Conservation (phyloP, 1,140 invertebrate genomes). For the Temnothorax curvispinosus region DNA sequence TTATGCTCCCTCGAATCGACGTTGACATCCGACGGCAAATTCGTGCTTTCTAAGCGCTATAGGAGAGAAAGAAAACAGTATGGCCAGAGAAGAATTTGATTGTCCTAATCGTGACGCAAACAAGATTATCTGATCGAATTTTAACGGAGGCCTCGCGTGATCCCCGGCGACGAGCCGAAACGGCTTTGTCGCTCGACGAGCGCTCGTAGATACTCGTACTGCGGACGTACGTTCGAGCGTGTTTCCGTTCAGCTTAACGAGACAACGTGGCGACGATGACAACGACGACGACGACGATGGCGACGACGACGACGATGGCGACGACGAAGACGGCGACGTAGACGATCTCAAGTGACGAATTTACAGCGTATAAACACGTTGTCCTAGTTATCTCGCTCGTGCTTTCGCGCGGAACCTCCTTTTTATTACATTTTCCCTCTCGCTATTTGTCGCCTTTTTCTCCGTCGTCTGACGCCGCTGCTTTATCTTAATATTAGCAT, state of each 20-base stretch:
- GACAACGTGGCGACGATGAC: constrained; percentile 14
- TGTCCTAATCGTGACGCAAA: constrained; percentile 80
- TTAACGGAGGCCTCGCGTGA: constrained; percentile 82
- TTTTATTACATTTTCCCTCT: constrained; percentile 55
- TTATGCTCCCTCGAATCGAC: constrained; percentile 65
- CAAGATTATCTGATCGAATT: constrained; percentile 84
- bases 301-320: background rate
- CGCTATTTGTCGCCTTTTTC: constrained; percentile 48
- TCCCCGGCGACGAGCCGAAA: constrained; percentile 46
- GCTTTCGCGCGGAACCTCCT: constrained; percentile 26
- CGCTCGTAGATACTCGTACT: constrained; percentile 50
- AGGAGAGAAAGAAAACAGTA: constrained; percentile 27
- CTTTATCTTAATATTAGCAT: constrained; percentile 50
- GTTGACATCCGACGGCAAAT: constrained; percentile 43
- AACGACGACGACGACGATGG: background rate
- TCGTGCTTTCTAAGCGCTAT: background rate
- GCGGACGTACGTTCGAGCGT: constrained; percentile 18
- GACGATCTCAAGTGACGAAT: constrained; percentile 71
- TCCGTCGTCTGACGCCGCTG: background rate
- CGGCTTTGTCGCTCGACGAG: background rate
- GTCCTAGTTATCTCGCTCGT: constrained; percentile 73
- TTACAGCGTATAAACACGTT: constrained; percentile 77
- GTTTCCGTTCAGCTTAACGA: constrained; percentile 47
- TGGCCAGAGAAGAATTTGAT: constrained; percentile 71
- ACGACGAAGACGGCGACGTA: background rate